Conservation (phyloP, 2,888 invertebrate species). For the Geotrupes spiniger region DNA sequence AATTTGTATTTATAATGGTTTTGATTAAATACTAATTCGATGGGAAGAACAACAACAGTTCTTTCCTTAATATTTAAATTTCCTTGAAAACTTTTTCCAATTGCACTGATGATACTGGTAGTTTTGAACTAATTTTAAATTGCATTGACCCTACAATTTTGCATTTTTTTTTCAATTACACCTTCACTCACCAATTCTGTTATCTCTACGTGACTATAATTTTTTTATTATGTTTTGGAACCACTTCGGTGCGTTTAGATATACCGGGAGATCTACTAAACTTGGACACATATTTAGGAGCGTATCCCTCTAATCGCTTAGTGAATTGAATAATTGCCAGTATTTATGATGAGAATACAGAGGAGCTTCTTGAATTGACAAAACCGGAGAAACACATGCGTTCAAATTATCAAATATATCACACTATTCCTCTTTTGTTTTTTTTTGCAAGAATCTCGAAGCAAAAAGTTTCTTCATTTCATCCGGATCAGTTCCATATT, state of each 20-base stretch:
- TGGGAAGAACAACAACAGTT: too few species aligned
- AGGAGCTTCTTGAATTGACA: slow-evolving; percentile 69
- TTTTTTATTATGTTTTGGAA: slow-evolving; percentile 62
- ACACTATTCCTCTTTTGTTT: slow-evolving; percentile 86
- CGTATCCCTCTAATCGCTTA: slow-evolving; percentile 39
- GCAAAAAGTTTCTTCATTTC: slow-evolving; percentile 56
- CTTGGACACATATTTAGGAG: slow-evolving; percentile 76
- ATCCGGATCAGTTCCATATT: slow-evolving; percentile 59
- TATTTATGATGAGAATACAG: slow-evolving; percentile 65
- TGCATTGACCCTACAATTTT: too few species aligned
- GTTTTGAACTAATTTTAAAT: too few species aligned
- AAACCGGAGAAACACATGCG: slow-evolving; percentile 92
- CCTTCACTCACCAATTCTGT: slow-evolving; percentile 45
- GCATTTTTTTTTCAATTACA: slow-evolving; percentile 38
- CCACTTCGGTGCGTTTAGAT: slow-evolving; percentile 46
- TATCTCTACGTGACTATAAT: slow-evolving; percentile 61
- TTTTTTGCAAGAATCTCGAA: slow-evolving; percentile 67
- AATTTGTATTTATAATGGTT: too few species aligned
- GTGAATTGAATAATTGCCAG: slow-evolving; percentile 62
- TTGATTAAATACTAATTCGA: too few species aligned
- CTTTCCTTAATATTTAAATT: too few species aligned
- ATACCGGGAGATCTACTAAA: slow-evolving; percentile 73
- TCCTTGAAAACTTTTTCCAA: too few species aligned
- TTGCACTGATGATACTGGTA: too few species aligned
- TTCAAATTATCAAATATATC: slow-evolving; percentile 75